phyloP scores from a whole-genome alignment of 2,113 vertebrate species.

The Paramormyrops kingsleyae region DNA sequence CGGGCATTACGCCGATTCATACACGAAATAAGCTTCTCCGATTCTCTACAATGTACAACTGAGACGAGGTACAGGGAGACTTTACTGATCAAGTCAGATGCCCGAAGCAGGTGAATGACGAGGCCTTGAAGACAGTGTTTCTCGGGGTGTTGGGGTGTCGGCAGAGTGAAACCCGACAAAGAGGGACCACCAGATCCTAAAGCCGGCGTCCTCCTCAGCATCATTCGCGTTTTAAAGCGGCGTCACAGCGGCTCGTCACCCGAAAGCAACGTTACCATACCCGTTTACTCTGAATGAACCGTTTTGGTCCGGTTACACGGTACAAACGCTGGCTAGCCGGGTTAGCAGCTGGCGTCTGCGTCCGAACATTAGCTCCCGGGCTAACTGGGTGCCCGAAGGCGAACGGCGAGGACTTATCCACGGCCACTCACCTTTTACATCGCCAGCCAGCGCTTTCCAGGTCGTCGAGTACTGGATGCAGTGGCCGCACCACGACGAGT shows the following conservation, averaged over 20 bases:
- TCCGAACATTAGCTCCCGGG: neutral
- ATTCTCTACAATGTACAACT: neutral
- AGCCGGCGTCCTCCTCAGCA: neutral
- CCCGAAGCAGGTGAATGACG: neutral
- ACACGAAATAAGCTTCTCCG: neutral
- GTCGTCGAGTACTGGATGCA: slow-evolving; percentile 86
- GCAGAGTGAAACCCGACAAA: neutral
- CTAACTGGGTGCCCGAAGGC: neutral
- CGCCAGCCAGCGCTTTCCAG: slow-evolving; percentile 78
- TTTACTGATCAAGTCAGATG: neutral
- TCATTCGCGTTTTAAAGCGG: neutral
- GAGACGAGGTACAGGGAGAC: neutral
- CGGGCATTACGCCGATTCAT: neutral
- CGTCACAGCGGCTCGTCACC: neutral
- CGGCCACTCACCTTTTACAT: slow-evolving; percentile 73
- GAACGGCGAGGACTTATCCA: neutral
- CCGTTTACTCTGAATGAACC: neutral
- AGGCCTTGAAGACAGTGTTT: neutral
- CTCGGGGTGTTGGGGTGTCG: neutral
- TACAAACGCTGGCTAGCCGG: neutral
- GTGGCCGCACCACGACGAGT: slow-evolving; percentile 90
- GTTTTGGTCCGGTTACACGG: neutral
- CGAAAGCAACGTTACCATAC: neutral
- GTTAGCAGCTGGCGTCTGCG: neutral
- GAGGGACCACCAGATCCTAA: neutral